Percentiles rank a stretch among this genome's conserved stretches.
Conservation (phyloP, 2,113 vertebrate species). For the Cyanocitta stelleri region DNA sequence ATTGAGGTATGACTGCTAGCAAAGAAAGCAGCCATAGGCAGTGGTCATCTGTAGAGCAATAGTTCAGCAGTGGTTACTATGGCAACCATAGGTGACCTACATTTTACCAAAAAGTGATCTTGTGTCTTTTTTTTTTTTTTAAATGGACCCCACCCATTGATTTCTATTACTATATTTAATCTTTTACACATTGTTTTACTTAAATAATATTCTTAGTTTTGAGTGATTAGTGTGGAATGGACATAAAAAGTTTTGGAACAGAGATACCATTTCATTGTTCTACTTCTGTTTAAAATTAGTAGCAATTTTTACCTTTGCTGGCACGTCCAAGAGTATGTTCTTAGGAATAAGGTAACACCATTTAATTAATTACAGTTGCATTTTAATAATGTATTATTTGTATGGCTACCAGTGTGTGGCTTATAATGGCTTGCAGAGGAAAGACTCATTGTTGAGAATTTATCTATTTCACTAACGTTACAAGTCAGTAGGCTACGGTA, state of each 20-base stretch:
- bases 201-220: neutral
- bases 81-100: constrained; percentile 28
- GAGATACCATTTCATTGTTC: neutral
- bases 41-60: constrained; percentile 11
- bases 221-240: neutral
- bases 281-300: neutral
- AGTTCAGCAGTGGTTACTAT: constrained; percentile 30
- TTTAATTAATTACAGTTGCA: neutral
- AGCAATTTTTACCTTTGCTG: neutral
- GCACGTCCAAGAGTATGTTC: neutral
- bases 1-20: neutral
- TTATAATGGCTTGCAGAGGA: neutral
- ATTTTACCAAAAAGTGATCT: constrained; percentile 19
- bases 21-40: neutral
- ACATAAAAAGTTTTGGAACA: neutral
- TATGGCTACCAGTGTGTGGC: neutral
- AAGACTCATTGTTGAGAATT: neutral
- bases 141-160: neutral
- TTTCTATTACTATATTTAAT: neutral
- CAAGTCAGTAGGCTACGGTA: neutral
- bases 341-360: neutral
- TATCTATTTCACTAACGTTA: neutral
- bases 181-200: neutral
- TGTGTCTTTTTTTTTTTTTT: neutral
- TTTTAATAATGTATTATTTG: neutral